Conservation (phyloP, 2,888 invertebrate genomes). For the Bellardia bayeri region DNA sequence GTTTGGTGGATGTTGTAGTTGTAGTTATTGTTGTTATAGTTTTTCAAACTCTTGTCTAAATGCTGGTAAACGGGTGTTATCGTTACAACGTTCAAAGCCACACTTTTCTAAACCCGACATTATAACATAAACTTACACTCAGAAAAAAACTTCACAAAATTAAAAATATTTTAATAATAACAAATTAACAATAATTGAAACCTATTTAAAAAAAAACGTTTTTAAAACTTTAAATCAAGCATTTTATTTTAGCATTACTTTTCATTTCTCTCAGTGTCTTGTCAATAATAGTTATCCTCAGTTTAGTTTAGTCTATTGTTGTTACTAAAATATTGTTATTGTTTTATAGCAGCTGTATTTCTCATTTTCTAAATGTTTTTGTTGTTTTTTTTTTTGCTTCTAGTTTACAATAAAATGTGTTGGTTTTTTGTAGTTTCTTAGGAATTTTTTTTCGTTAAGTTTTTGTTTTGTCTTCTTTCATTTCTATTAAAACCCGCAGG, state of each 20-base stretch:
- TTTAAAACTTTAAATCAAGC: too few species aligned
- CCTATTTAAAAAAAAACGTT: background rate
- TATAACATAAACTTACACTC: conserved; percentile 37
- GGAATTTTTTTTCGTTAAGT: conserved; percentile 47
- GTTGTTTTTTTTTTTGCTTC: background rate
- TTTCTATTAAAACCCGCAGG: conserved; percentile 61
- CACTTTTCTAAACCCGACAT: conserved; percentile 56
- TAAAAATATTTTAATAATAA: background rate
- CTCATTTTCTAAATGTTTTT: conserved; percentile 20
- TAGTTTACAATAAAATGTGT: conserved; percentile 43
- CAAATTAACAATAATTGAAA: background rate
- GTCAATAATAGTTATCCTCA: background rate
- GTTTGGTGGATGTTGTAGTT: background rate
- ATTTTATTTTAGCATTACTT: too few species aligned
- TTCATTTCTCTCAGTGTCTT: conserved; percentile 29
- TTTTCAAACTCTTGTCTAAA: conserved; percentile 46
- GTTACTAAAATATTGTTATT: conserved; percentile 64
- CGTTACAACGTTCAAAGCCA: conserved; percentile 67
- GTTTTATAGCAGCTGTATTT: conserved; percentile 65
- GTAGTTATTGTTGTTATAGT: conserved; percentile 36
- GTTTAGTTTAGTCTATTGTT: conserved; percentile 47
- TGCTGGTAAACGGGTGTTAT: conserved; percentile 73
- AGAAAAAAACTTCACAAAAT: background rate
- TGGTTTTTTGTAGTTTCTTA: conserved; percentile 53
- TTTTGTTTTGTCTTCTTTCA: conserved; percentile 31